Evolutionary conservation across 2,888 invertebrate species (phyloP).

Genomic region (Synergus japonicus): DNA sequence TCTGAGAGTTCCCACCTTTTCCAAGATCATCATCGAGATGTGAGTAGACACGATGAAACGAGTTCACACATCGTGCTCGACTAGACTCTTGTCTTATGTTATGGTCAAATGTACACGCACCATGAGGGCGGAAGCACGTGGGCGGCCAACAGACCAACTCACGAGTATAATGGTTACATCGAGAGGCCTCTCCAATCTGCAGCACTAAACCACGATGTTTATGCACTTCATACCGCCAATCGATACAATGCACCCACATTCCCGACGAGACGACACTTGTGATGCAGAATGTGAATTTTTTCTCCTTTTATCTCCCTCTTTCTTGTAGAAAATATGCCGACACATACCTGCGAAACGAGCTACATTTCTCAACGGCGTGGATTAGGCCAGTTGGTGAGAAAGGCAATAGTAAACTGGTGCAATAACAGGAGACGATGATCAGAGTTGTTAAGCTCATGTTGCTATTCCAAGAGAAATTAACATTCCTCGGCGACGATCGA

Average conservation of each 20-base stretch:
- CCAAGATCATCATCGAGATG: background rate
- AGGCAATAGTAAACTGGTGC: slow-evolving; percentile 27
- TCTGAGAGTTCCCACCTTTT: background rate
- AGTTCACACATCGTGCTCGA: slow-evolving; percentile 36
- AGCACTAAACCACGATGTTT: slow-evolving; percentile 69
- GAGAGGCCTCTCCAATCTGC: slow-evolving; percentile 53
- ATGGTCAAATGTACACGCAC: slow-evolving; percentile 50
- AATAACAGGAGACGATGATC: slow-evolving; percentile 21
- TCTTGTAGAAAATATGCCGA: slow-evolving; percentile 15
- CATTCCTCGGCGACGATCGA: slow-evolving; percentile 7
- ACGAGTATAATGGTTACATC: slow-evolving; percentile 69
- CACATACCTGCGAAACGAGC: slow-evolving; percentile 23
- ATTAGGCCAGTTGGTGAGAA: slow-evolving; percentile 31
- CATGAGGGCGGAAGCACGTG: slow-evolving; percentile 73
- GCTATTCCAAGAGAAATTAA: slow-evolving; percentile 30
- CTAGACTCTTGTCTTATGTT: slow-evolving; percentile 44
- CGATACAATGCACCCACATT: slow-evolving; percentile 71
- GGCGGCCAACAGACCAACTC: slow-evolving; percentile 63
- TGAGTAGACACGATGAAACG: slow-evolving; percentile 3
- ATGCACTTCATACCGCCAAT: slow-evolving; percentile 64
- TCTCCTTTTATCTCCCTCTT: background rate
- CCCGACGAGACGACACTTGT: slow-evolving; percentile 32
- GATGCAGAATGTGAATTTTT: slow-evolving; percentile 34
- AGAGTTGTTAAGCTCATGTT: slow-evolving; percentile 20
- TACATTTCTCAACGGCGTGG: slow-evolving; percentile 13